Percentiles rank a stretch among this genome's conserved stretches.
phyloP scores from a whole-genome alignment of 1,140 invertebrate genomes.

The Battus philenor region DNA sequence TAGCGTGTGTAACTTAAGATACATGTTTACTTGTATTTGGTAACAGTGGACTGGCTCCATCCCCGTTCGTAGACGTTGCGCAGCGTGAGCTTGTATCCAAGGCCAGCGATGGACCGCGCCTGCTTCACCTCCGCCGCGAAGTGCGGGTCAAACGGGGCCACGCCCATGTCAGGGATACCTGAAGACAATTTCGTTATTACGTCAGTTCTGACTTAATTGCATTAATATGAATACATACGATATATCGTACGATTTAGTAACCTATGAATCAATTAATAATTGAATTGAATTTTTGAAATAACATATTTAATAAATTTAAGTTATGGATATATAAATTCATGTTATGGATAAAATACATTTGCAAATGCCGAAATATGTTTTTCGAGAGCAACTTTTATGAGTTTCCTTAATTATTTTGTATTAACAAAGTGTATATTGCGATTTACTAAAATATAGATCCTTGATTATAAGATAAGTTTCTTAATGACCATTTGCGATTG shows the following conservation, averaged over 20 bases:
- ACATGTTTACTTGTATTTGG: constrained; percentile 79
- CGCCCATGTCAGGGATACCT: constrained; percentile 84
- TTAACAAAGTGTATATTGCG: not conserved
- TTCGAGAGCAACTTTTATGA: not conserved
- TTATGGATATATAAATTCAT: no score
- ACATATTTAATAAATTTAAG: no score
- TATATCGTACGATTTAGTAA: no score
- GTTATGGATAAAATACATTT: no score
- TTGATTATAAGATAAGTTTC: no score
- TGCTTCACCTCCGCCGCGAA: constrained; percentile 81
- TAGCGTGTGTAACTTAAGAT: no score
- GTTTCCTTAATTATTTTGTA: not conserved
- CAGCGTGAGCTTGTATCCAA: constrained; percentile 83
- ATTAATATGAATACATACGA: no score
- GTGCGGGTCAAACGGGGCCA: constrained; percentile 87
- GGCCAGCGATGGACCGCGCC: constrained; percentile 76
- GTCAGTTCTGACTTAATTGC: no score
- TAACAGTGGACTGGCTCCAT: constrained; percentile 85
- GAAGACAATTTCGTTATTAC: constrained; percentile 23
- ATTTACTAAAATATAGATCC: no score
- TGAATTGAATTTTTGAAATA: no score
- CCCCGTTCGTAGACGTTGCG: constrained; percentile 85
- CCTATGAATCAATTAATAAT: no score
- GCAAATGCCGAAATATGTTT: not conserved
- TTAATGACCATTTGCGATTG: no score